These are phyloP conservation scores for Hyles lineata DNA, from an alignment of 2,888 invertebrate genomes.

Conservation along the genomic window DNA sequence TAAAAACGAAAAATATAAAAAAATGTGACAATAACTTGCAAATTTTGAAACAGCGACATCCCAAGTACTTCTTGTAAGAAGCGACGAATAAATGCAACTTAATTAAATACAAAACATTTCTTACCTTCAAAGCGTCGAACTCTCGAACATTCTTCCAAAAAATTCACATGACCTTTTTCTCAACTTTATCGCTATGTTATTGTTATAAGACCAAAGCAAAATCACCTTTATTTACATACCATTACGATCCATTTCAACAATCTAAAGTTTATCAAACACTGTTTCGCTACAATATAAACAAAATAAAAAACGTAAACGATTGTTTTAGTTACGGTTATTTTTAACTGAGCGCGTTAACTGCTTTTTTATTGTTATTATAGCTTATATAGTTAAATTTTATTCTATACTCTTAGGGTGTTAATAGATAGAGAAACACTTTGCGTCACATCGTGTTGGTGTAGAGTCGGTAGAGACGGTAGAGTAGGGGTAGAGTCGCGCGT, in stretches of 20 bases:
- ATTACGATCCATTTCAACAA: neutral
- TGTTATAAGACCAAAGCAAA: neutral
- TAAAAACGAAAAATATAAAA: too few relatives aligned
- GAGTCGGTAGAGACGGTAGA: neutral
- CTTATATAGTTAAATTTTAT: conserved; percentile 5
- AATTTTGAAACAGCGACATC: too few relatives aligned
- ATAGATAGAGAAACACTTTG: neutral
- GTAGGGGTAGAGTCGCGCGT: neutral
- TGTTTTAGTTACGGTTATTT: conserved; percentile 41
- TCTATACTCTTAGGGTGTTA: neutral
- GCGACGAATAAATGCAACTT: neutral
- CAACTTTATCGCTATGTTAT: conserved; percentile 7
- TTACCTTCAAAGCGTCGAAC: conserved; percentile 16
- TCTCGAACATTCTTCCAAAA: conserved; percentile 1
- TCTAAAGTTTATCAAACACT: conserved; percentile 3
- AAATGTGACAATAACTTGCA: too few relatives aligned
- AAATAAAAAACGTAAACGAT: conserved; percentile 35
- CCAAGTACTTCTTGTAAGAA: neutral
- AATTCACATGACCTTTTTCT: conserved; percentile 5
- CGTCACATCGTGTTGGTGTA: neutral
- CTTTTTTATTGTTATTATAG: conserved; percentile 26
- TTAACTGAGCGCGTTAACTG: conserved; percentile 37
- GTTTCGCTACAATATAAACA: conserved; percentile 19
- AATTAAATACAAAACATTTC: neutral
- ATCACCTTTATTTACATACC: neutral